Base-by-base conservation (phyloP, 2,888 invertebrate species). In the Athripsodes cinereus region DNA sequence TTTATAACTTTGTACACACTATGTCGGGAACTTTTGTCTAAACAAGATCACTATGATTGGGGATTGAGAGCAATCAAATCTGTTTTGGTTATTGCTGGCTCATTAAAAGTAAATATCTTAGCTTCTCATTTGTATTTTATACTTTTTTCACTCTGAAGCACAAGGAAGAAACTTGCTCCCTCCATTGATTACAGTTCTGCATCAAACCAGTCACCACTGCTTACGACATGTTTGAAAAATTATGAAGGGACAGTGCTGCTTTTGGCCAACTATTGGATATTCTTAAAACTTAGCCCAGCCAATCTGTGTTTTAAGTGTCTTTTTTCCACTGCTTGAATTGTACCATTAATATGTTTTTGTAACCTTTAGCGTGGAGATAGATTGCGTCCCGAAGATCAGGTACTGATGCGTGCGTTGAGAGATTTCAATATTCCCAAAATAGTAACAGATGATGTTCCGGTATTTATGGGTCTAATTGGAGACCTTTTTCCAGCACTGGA, bases 11-110 rank as follows among this genome's bases (percentile, higher is more conserved):
- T 96, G 11, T 95, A 96, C 72, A 92, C 89, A 2, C 76, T 96
- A 63, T 96, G 96, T 70, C 85, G 85, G 65, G 96, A 96, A 71
- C 74, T 96, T 65, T 77, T 96, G 2, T 96, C 95, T 49, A 95
- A 95, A 70, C 92, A 95, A 73, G 96, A 96, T 71, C 96, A 96
- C 72, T 96, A 96, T 69, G 96, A 96, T 79, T 94, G 96, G 96
- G 96, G 96, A 35, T 78, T 96, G 55, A 76, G 96, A 66, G 96
- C 96, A 55, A 96, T 96, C 66, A 96, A 96, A 72, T 96, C 96
- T 54, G 95, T 96, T 49, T 76, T 96, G 53, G 96, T 96, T 1
- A 95, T 96, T 10, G 96, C 96, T 64, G 96, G 95, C 47, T 86
- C 94, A 34, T 76, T 96, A 54, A 94, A 94, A 81, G 89, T 62